Percentiles rank a stretch among this genome's conserved stretches.
These are phyloP conservation scores for Cirrhinus mrigala DNA, from an alignment of 2,797 vertebrate genomes.

Conservation along the genomic window DNA sequence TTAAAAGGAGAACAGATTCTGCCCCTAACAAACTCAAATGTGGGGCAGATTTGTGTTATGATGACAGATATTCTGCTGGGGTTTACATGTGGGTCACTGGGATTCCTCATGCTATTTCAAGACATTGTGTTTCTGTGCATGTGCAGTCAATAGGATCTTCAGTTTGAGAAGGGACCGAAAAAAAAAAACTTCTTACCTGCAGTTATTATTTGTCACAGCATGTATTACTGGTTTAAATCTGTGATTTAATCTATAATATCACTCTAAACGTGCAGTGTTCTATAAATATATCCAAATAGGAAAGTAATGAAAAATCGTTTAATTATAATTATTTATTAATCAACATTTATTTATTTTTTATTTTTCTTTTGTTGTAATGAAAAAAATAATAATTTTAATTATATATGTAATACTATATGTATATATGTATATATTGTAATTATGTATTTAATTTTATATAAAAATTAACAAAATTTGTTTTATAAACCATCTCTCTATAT, in stretches of 20 bases:
- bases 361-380: no score
- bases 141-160: constrained; percentile 31
- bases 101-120: constrained; percentile 56
- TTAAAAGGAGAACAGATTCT: constrained; percentile 6
- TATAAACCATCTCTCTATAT: neutral
- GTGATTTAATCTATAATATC: no score
- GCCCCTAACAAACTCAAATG: constrained; percentile 33
- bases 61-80: constrained; percentile 55
- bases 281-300: no score
- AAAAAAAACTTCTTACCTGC: neutral
- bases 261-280: no score
- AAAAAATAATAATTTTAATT: no score
- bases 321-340: no score
- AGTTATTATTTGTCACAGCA: neutral
- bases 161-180: neutral
- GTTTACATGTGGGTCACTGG: constrained; percentile 64
- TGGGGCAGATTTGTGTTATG: constrained; percentile 49
- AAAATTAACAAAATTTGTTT: no score
- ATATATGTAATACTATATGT: no score
- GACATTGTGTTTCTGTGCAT: constrained; percentile 28
- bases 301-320: no score
- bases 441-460: no score
- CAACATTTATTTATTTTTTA: no score
- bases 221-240: neutral
- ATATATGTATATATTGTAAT: no score